These are phyloP conservation scores for Elgaria multicarinata DNA, from an alignment of 2,113 vertebrate genomes.

Conservation along the genomic window DNA sequence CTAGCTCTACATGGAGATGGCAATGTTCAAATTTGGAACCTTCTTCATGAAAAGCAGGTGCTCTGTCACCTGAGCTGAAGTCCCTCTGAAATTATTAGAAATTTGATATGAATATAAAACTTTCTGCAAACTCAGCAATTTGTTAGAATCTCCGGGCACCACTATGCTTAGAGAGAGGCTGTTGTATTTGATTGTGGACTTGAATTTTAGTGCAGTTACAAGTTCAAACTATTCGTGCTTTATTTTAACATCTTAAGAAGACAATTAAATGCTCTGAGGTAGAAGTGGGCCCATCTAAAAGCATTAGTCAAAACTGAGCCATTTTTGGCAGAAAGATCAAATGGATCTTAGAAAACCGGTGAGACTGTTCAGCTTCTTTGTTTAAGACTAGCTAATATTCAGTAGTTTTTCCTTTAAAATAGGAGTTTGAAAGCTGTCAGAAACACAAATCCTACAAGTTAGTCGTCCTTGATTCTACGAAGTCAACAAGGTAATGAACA, in stretches of 20 bases:
- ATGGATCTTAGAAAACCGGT: not conserved
- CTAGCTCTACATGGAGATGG: too few species aligned
- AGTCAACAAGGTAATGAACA: not conserved
- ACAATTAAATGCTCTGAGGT: not conserved
- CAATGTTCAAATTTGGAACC: too few species aligned
- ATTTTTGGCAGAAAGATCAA: not conserved
- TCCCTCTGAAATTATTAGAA: too few species aligned
- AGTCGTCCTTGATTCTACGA: constrained; percentile 15
- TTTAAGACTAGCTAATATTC: not conserved
- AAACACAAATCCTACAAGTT: constrained; percentile 33
- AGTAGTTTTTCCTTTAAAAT: constrained; percentile 2
- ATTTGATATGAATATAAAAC: not conserved
- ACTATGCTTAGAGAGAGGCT: not conserved
- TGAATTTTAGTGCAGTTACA: not conserved
- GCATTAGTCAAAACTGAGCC: not conserved
- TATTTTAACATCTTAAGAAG: not conserved
- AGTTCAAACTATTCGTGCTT: not conserved
- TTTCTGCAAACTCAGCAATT: not conserved
- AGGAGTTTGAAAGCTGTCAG: constrained; percentile 36
- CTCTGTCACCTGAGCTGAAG: too few species aligned
- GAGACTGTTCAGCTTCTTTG: not conserved
- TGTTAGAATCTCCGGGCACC: not conserved
- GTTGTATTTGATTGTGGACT: not conserved
- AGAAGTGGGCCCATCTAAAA: not conserved
- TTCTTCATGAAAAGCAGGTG: too few species aligned